These are phyloP conservation scores for Globia sparganii DNA, from an alignment of 2,888 invertebrate species.

Conservation along the genomic window DNA sequence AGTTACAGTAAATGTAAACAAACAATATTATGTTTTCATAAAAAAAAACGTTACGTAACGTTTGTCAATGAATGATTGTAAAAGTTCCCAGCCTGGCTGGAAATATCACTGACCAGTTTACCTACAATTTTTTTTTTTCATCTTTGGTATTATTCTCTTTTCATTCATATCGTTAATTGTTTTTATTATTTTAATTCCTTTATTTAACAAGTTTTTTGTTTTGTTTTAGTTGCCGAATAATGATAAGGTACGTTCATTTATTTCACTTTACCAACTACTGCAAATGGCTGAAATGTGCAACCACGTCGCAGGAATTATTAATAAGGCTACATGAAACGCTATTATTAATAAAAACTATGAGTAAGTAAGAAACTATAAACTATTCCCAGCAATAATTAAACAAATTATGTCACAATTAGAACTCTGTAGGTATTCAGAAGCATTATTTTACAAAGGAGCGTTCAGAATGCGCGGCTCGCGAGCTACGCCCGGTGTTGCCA, in stretches of 20 bases:
- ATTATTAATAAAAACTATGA: slow-evolving; percentile 40
- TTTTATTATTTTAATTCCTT: slow-evolving; percentile 13
- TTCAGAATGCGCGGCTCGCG: slow-evolving; percentile 60
- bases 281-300: slow-evolving; percentile 15
- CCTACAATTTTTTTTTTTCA: neutral
- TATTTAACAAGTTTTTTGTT: slow-evolving; percentile 48
- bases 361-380: slow-evolving; percentile 36
- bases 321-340: slow-evolving; percentile 22
- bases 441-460: slow-evolving; percentile 77
- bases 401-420: slow-evolving; percentile 57
- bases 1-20: slow-evolving; percentile 7
- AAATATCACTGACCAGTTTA: neutral
- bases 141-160: neutral
- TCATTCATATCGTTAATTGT: neutral
- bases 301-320: slow-evolving; percentile 7
- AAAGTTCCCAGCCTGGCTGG: neutral
- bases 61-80: slow-evolving; percentile 9
- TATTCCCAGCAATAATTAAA: slow-evolving; percentile 46
- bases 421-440: slow-evolving; percentile 63
- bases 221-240: slow-evolving; percentile 61
- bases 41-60: slow-evolving; percentile 3
- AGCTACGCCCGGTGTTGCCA: slow-evolving; percentile 73
- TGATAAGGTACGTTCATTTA: slow-evolving; percentile 54
- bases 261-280: neutral
- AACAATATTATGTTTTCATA: slow-evolving; percentile 13